These are phyloP conservation scores for Aspidapion aeneum DNA, from an alignment of 2,888 invertebrate species.

Conservation along the genomic window DNA sequence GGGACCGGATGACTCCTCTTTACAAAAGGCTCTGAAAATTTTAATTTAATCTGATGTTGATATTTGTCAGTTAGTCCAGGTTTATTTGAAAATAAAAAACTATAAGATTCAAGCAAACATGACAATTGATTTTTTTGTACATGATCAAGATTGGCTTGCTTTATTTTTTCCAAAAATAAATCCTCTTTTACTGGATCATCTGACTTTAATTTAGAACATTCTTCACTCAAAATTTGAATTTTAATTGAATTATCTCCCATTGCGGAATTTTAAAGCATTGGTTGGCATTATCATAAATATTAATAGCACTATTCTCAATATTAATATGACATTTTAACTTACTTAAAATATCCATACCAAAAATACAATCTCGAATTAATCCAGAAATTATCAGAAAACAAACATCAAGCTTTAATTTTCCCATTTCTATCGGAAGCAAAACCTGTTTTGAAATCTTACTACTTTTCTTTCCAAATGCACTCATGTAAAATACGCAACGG, in stretches of 20 bases:
- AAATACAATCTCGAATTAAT: neutral
- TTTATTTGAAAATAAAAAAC: constrained; percentile 5
- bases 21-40: constrained; percentile 5
- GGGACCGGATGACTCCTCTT: constrained; percentile 14
- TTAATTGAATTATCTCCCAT: no score
- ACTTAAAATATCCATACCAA: neutral
- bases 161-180: neutral
- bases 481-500: no score
- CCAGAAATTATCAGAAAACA: neutral
- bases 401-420: neutral
- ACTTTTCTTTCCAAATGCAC: neutral
- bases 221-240: no score
- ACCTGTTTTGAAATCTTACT: neutral
- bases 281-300: no score
- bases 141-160: neutral
- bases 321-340: neutral
- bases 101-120: neutral
- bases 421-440: neutral
- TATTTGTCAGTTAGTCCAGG: constrained; percentile 13
- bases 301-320: no score
- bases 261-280: no score
- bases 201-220: no score
- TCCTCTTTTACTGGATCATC: no score
- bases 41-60: constrained; percentile 12
- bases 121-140: neutral